A percentile compares a stretch with the other conserved stretches of the same genome.
Conservation (phyloP, 2,797 vertebrate species). For the Harpagifer antarcticus region DNA sequence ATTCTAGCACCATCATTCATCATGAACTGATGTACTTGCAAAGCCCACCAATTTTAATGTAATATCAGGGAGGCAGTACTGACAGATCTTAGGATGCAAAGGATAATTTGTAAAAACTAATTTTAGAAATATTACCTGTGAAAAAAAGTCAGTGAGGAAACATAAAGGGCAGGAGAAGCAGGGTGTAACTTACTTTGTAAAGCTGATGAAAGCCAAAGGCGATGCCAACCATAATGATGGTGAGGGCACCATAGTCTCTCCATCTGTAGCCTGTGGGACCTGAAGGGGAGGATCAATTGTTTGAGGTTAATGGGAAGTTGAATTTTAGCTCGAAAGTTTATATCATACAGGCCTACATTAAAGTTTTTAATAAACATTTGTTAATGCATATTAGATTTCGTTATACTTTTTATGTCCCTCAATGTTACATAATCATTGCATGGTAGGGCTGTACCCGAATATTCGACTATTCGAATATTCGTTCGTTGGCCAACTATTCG, state of each 20-base stretch:
- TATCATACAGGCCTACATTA: neutral
- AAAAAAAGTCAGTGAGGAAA: slow-evolving; percentile 42
- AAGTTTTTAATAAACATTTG: neutral
- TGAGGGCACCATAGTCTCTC: slow-evolving; percentile 95
- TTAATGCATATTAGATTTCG: neutral
- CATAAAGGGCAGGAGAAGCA: neutral
- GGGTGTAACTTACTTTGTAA: slow-evolving; percentile 88
- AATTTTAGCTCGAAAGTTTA: neutral
- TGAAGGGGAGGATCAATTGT: slow-evolving; percentile 57
- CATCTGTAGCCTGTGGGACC: slow-evolving; percentile 91
- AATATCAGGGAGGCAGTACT: slow-evolving; percentile 52
- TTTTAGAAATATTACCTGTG: slow-evolving; percentile 44
- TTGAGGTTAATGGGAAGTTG: neutral
- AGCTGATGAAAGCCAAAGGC: slow-evolving; percentile 96
- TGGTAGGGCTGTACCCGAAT: too few relatives aligned
- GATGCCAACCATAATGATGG: slow-evolving; percentile 94
- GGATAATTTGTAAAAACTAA: slow-evolving; percentile 36
- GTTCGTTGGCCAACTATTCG: too few relatives aligned
- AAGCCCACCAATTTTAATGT: slow-evolving; percentile 67
- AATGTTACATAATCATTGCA: neutral
- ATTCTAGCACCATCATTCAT: slow-evolving; percentile 64
- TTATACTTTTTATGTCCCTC: neutral
- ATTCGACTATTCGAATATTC: too few relatives aligned
- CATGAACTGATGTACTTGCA: slow-evolving; percentile 61
- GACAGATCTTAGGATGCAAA: slow-evolving; percentile 58